Conservation (phyloP, 2,888 invertebrate genomes). For the Elmis aenea region DNA sequence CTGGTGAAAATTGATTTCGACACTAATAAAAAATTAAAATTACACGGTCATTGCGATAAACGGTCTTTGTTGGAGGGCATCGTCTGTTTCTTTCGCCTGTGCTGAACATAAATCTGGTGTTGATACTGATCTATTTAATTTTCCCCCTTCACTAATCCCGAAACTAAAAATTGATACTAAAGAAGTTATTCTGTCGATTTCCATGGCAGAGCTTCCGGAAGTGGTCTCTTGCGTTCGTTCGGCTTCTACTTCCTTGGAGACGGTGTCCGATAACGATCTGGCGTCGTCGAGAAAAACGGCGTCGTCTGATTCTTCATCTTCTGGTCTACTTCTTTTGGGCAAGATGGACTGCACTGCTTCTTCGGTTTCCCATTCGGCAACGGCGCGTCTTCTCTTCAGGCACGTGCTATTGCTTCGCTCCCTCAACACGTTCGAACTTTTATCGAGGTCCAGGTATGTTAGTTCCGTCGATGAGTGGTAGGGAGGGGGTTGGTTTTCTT, state of each 20-base stretch:
- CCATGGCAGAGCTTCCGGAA: constrained; percentile 45
- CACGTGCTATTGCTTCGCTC: constrained; percentile 38
- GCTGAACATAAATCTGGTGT: constrained; percentile 53
- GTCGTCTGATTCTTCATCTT: constrained; percentile 39
- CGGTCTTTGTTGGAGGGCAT: constrained; percentile 48
- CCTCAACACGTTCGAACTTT: constrained; percentile 39
- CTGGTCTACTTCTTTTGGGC: constrained; percentile 47
- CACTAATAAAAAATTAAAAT: constrained; percentile 21
- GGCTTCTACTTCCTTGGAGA: constrained; percentile 30
- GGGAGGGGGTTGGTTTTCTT: constrained; percentile 47
- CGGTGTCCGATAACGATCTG: constrained; percentile 42
- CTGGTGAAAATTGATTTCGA: too few species aligned
- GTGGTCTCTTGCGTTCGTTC: constrained; percentile 13
- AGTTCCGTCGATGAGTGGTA: constrained; percentile 36
- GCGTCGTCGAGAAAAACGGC: constrained; percentile 48
- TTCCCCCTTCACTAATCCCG: constrained; percentile 40
- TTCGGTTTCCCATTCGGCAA: constrained; percentile 53
- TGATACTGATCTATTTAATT: constrained; percentile 48
- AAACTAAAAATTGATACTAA: constrained; percentile 57
- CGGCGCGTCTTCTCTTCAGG: constrained; percentile 48
- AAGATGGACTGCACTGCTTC: constrained; percentile 52
- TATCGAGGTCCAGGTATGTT: constrained; percentile 50
- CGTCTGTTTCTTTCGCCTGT: constrained; percentile 49
- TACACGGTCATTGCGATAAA: constrained; percentile 55
- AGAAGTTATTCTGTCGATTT: constrained; percentile 56